Conservation (phyloP, 2,888 invertebrate genomes). For the Cistogaster globosa region DNA sequence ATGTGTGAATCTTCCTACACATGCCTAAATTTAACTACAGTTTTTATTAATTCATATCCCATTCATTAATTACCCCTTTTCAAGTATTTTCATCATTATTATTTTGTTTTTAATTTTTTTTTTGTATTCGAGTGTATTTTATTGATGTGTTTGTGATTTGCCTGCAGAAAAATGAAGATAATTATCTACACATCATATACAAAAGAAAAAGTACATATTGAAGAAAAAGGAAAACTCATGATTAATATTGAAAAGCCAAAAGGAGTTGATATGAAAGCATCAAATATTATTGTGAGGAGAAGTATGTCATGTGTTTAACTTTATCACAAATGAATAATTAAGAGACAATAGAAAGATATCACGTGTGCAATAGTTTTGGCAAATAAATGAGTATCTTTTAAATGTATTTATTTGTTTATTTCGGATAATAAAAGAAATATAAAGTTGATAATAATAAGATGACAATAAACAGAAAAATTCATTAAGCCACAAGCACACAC, state of each 20-base stretch:
- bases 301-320: constrained; percentile 60
- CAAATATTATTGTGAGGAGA: constrained; percentile 10
- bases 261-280: constrained; percentile 3
- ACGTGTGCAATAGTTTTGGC: constrained; percentile 68
- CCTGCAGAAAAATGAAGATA: constrained; percentile 63
- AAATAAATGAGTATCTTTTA: constrained; percentile 49
- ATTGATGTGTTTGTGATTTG: constrained; percentile 48
- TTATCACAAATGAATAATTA: constrained; percentile 68
- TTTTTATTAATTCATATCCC: neutral
- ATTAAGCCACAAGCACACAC: constrained; percentile 56
- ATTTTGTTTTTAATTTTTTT: neutral
- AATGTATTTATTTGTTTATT: constrained; percentile 53
- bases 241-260: constrained; percentile 61
- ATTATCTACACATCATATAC: constrained; percentile 64
- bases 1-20: neutral
- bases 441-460: constrained; percentile 44
- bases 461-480: constrained; percentile 69
- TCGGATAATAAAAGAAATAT: constrained; percentile 15
- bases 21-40: constrained; percentile 46
- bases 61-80: constrained; percentile 47
- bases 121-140: neutral
- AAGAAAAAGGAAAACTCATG: constrained; percentile 40
- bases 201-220: neutral
- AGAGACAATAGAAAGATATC: constrained; percentile 64
- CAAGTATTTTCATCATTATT: neutral